Percentiles rank a stretch among this genome's conserved stretches.
phyloP scores from a whole-genome alignment of 1,140 invertebrate genomes.

The Dendrolimus kikuchii region DNA sequence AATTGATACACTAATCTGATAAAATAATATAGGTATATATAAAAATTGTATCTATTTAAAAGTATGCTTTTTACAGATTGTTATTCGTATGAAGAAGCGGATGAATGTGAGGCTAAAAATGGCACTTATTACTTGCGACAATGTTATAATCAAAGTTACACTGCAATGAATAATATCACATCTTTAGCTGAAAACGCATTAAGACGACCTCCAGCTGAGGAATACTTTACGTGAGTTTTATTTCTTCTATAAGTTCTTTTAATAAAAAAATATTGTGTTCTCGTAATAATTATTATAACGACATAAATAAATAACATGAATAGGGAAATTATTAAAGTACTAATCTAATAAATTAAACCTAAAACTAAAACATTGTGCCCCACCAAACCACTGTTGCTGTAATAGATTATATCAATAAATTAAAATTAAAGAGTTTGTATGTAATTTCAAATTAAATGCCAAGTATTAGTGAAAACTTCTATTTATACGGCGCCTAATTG shows the following conservation, averaged over 20 bases:
- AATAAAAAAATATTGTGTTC: background rate
- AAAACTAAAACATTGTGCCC: no score
- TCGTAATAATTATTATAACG: no score
- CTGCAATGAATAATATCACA: conserved; percentile 64
- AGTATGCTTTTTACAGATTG: conserved; percentile 66
- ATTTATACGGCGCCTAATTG: no score
- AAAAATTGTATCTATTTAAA: background rate
- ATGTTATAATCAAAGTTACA: conserved; percentile 71
- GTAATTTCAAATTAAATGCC: no score
- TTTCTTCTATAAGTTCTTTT: no score
- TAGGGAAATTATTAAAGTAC: no score
- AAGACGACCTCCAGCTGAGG: conserved; percentile 83
- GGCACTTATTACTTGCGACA: conserved; percentile 78
- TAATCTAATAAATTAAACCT: no score
- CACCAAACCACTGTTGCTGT: no score
- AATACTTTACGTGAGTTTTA: conserved; percentile 84
- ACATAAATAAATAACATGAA: no score
- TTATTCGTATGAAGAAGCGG: conserved; percentile 78
- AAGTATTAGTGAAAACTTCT: no score
- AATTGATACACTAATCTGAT: background rate
- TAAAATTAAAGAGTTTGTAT: no score
- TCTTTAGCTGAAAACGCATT: conserved; percentile 72
- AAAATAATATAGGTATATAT: background rate
- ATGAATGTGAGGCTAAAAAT: conserved; percentile 73
- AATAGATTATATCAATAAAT: no score